Base-by-base conservation (phyloP, 2,888 invertebrate genomes). In the Microctonus aethiopoides region DNA sequence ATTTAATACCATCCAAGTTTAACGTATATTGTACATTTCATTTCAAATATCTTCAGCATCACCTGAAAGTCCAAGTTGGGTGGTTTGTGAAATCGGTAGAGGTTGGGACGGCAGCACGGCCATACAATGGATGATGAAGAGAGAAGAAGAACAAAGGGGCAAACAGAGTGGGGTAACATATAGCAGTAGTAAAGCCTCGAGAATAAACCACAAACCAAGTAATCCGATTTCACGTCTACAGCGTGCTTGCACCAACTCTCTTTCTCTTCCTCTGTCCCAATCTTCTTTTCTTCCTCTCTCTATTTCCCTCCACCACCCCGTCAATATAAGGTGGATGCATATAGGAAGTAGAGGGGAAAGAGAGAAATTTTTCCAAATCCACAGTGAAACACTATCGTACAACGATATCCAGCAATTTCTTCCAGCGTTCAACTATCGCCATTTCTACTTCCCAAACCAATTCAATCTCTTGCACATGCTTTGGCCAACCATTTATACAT, bases 151-250 rank as follows among this genome's bases (percentile, higher is more conserved):
- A 13, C n/a, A 41, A 46, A n/a, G 16, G 46, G 16, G 46, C 16
- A 22, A n/a, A n/a, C n/a, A n/a, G n/a, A n/a, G n/a, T n/a, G n/a
- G n/a, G n/a, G n/a, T n/a, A n/a, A n/a, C n/a, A n/a, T n/a, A n/a
- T n/a, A 59, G 34, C 26, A 24, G 54, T 32, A 57, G 63, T 46
- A 57, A 63, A 67, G 62, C 66, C 60, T 60, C 29, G 26, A 54
- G 64, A 69, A 65, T 60, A 65, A 69, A 69, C 69, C 69, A 69
- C 69, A 65, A 46, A 64, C 59, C 64, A 60, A 60, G 60, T 69
- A 69, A 69, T 69, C 69, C 64, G 69, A 69, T 69, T 69, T 69
- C 60, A 69, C 69, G 69, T 69, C 69, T 69, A 64, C 59, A 51
- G 54, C 61, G 61, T 36, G 51, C 46, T 64, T 64, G 51, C 51